Evolutionary conservation across 1,140 invertebrate species (phyloP).

Genomic region (Pseudomyrmex dendroicus): DNA sequence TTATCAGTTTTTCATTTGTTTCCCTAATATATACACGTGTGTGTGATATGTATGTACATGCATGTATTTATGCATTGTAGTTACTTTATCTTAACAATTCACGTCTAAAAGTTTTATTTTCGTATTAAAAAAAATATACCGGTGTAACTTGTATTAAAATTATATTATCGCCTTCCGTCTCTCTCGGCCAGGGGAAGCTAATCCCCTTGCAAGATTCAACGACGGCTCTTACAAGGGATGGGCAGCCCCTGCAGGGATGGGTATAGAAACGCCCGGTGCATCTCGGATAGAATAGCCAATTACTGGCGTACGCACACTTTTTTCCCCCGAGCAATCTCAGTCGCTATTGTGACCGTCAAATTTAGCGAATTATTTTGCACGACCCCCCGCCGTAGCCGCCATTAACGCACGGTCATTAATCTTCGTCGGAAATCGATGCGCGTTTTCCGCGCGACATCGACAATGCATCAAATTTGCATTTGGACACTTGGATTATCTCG

Average conservation of each 20-base stretch:
- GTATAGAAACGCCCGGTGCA: constrained; percentile 23
- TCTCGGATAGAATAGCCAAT: constrained; percentile 72
- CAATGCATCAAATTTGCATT: constrained; percentile 46
- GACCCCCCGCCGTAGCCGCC: constrained; percentile 21
- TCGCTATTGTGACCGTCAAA: constrained; percentile 70
- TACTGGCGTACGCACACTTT: constrained; percentile 45
- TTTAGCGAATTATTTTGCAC: constrained; percentile 74
- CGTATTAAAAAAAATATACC: too few relatives aligned
- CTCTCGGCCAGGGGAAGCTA: constrained; percentile 3
- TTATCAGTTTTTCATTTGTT: too few relatives aligned
- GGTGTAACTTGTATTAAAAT: too few relatives aligned
- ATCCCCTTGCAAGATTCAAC: constrained; percentile 52
- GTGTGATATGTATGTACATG: too few relatives aligned
- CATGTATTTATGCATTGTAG: too few relatives aligned
- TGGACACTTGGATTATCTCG: constrained; percentile 19
- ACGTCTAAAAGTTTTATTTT: too few relatives aligned
- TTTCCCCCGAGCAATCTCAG: constrained; percentile 47
- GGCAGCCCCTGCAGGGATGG: neutral
- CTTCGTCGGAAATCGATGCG: constrained; percentile 52
- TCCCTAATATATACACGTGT: too few relatives aligned
- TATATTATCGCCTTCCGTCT: neutral
- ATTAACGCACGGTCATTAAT: constrained; percentile 67
- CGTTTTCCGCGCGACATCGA: constrained; percentile 41
- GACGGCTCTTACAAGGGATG: neutral
- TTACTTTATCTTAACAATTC: too few relatives aligned